Evolutionary conservation across 2,113 vertebrate species (phyloP), one percentile per base, ranked within the genome.

Genomic region (Protobothrops flavoviridis): DNA sequence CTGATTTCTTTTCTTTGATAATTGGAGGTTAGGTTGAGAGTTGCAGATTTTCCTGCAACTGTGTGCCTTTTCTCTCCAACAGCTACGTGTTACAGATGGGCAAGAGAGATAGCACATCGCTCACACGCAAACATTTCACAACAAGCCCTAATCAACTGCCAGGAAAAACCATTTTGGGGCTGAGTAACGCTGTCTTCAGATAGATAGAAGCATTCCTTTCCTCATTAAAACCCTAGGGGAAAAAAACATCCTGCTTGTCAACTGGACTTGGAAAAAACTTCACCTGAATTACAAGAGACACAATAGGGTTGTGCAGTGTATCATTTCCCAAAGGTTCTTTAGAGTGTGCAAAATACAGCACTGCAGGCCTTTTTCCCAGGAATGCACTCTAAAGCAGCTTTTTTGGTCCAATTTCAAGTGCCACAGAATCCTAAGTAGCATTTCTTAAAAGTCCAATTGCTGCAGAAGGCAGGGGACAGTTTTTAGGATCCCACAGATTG

Each of bases 401-500:
- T 81, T 81, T 21, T 13, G 74, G 33, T 23, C 17, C 39, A 81
- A 81, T 81, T 9, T 8, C 20, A 43, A 81, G 33, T 7, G 3
- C 33, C 74, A 43, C 7, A 81, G 17, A 81, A 43, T 43, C 17
- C 33, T 21, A 81, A 20, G 26, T 1, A 26, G 59, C 6, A 21
- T 64, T n/a, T 29, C 56, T 20, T 1, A 6, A 48, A 90, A 69
- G 45, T 29, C 26, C 17, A 9, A 21, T 52, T 33, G 33, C 39
- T 64, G 26, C 43, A 90, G 6, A 50, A 48, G 45, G 4, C 39
- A 48, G 45, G 29, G 26, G 24, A 29, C 3, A 23, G n/a, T 56
- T 39, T 3, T 33, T 17, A 39, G 2, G n/a, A 48, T 52, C 48
- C 17, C n/a, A 43, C 0, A 0, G 33, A 56, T 1, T 0, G 9